phyloP scores from a whole-genome alignment of 2,797 vertebrate species.

The Notamacropus eugenii region DNA sequence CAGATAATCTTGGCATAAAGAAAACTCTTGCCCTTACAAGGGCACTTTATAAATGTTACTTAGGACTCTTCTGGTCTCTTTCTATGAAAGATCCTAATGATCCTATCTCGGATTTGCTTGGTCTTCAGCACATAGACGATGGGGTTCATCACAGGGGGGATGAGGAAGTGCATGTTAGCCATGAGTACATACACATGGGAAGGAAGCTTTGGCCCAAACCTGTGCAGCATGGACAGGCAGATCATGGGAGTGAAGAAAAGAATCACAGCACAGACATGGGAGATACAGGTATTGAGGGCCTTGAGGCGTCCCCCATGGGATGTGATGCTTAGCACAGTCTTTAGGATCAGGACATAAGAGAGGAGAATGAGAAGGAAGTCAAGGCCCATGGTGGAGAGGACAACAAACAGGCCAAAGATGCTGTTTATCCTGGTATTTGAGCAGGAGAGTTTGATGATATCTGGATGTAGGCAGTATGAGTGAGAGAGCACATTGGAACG shows the following conservation, averaged over 20 bases:
- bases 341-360: conserved; percentile 66
- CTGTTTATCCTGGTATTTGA: conserved; percentile 68
- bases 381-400: conserved; percentile 68
- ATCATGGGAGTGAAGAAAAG: conserved; percentile 68
- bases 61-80: neutral
- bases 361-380: conserved; percentile 67
- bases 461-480: conserved; percentile 63
- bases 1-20: neutral
- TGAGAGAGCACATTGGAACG: conserved; percentile 61
- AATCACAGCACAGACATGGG: conserved; percentile 66
- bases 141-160: conserved; percentile 72
- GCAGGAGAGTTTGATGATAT: conserved; percentile 79
- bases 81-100: conserved; percentile 35
- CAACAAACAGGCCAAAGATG: conserved; percentile 58
- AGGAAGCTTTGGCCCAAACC: conserved; percentile 57
- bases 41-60: neutral
- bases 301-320: conserved; percentile 49
- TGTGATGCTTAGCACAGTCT: conserved; percentile 47
- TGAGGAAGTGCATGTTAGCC: conserved; percentile 73
- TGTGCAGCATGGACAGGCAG: conserved; percentile 63
- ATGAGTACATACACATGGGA: conserved; percentile 63
- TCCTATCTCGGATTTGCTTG: conserved; percentile 55
- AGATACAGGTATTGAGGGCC: conserved; percentile 60
- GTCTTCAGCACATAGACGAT: conserved; percentile 72
- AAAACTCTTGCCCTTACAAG: neutral